Base-by-base conservation (phyloP, 1,140 invertebrate species). In the Solenopsis fugax region DNA sequence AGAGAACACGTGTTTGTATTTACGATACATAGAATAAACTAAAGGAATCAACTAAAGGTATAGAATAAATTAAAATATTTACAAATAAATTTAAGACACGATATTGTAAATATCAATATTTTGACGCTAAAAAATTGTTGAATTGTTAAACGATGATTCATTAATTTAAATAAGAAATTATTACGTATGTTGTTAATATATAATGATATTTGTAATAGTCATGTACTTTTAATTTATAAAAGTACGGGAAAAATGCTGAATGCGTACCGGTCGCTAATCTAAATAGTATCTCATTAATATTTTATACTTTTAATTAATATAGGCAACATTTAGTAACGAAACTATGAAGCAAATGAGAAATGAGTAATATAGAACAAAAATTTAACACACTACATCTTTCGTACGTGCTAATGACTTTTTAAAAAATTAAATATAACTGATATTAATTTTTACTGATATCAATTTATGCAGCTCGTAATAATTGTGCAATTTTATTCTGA, bases 141-240 rank as follows among this genome's bases (percentile, higher is more conserved):
- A 45, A 10, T 45, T 16, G 50, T 71, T 50, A 10, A 24, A 18
- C 5, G 13, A 6, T 18, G 5, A 2, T 67, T 2, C 21, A 3
- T 48, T 65, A 64, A 67, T 41, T 24, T 48, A 48, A 69, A 24
- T 24, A 48, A 69, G 6, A 45, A 69, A 69, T 69, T 69, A 21
- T 67, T 34, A 16, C n/a, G n/a, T n/a, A 16, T 18, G 1, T 29
- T 6, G 9, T 65, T 37, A 65, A 34, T n/a, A n/a, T n/a, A n/a
- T 13, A 34, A 34, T 10, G 0, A n/a, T 37, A 41, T 12, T 41
- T 29, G 10, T 13, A 64, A 12, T 58, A 60, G 10, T 24, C 18
- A 0, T 29, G 18, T 54, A 73, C 37, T 56, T 73, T 6, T 45
- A 41, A 18, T 48, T 29, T 16, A 45, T 13, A 13, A 34, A 0